A percentile compares a stretch with the other conserved stretches of the same genome.
phyloP scores from a whole-genome alignment of 2,888 invertebrate genomes.

The Ceratothoa steindachneri region DNA sequence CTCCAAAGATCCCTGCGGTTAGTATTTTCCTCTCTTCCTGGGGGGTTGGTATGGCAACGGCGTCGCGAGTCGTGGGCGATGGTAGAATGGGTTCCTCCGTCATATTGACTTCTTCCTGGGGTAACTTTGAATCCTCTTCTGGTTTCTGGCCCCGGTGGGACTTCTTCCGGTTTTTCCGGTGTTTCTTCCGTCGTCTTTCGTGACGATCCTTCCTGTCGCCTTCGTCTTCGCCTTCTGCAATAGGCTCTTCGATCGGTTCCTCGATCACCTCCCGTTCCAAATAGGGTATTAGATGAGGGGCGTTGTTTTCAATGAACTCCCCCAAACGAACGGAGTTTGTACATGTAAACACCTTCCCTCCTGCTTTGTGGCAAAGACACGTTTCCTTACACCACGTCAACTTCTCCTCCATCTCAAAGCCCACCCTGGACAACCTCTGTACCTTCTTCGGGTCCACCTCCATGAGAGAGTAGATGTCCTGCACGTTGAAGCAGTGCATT shows the following conservation, averaged over 20 bases:
- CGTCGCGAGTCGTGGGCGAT: neutral
- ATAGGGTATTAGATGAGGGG: neutral
- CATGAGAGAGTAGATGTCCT: neutral
- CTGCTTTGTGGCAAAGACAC: slow-evolving; percentile 17
- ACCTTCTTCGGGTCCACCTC: slow-evolving; percentile 7
- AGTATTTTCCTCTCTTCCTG: neutral
- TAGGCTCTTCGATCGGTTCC: neutral
- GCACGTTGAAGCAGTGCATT: slow-evolving; percentile 6
- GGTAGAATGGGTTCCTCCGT: neutral
- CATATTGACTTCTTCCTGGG: neutral
- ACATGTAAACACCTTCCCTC: neutral
- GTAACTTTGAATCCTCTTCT: slow-evolving; percentile 14
- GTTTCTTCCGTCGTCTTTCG: slow-evolving; percentile 13
- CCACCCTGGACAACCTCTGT: neutral
- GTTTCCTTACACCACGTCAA: slow-evolving; percentile 19
- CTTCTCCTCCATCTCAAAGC: neutral
- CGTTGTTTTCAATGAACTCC: neutral
- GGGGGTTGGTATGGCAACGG: neutral
- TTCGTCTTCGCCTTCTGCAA: neutral
- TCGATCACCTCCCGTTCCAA: neutral
- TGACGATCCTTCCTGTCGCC: neutral
- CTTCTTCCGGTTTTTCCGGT: slow-evolving; percentile 25
- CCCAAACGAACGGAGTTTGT: neutral
- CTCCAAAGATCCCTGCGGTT: neutral
- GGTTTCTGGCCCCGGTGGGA: neutral